Conservation (phyloP, 2,113 vertebrate species). For the Alligator mississippiensis region DNA sequence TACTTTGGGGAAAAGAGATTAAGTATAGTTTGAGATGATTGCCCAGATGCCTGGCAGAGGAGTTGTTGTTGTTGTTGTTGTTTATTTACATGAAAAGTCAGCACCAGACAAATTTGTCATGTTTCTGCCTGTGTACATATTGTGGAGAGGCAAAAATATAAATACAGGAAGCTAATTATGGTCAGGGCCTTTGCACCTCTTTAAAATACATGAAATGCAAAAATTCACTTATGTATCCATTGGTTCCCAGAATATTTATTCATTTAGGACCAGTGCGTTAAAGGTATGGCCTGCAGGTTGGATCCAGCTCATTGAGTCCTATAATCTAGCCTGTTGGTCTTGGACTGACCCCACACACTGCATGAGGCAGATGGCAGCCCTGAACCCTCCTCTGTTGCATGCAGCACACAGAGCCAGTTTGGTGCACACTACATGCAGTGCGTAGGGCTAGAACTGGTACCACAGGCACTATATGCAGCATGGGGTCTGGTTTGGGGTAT, state of each 20-base stretch:
- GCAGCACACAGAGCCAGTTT: no score
- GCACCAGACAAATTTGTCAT: background rate
- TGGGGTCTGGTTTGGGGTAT: no score
- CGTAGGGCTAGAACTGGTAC: no score
- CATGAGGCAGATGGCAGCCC: no score
- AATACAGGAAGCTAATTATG: background rate
- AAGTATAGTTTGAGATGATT: background rate
- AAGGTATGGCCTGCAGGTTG: no score
- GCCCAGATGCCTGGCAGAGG: background rate
- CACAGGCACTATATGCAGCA: no score
- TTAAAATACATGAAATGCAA: background rate
- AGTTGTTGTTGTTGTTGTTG: background rate
- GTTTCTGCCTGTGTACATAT: background rate
- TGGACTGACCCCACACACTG: no score
- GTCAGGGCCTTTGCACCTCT: background rate
- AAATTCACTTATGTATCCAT: background rate
- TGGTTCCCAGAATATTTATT: background rate
- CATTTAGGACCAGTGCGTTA: background rate
- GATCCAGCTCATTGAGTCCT: no score
- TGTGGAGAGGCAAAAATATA: background rate
- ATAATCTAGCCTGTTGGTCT: no score
- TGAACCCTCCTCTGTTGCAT: no score
- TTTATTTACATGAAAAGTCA: background rate
- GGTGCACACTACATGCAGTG: no score
- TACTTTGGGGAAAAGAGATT: conserved; percentile 2